Evolutionary conservation across 2,888 invertebrate species (phyloP).

Genomic region (Trichopria drosophilae): DNA sequence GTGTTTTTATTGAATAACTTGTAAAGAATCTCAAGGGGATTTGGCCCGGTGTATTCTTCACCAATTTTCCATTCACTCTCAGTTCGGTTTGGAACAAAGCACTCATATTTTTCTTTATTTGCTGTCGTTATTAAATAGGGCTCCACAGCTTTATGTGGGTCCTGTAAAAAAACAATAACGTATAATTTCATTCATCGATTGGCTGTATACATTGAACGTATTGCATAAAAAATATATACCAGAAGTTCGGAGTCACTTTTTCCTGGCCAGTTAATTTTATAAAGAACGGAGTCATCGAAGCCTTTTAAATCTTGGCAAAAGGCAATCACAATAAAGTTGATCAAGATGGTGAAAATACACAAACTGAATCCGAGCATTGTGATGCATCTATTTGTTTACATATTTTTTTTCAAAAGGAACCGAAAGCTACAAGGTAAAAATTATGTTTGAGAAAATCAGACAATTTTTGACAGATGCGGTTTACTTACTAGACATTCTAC

Average conservation of each 20-base stretch:
- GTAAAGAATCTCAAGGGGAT: slow-evolving; percentile 75
- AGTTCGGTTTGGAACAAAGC: slow-evolving; percentile 73
- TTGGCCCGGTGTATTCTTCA: slow-evolving; percentile 72
- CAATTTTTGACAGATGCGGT: too few relatives aligned
- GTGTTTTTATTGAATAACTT: slow-evolving; percentile 76
- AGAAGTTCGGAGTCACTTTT: slow-evolving; percentile 55
- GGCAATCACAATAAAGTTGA: slow-evolving; percentile 29
- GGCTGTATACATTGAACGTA: background rate
- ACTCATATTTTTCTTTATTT: slow-evolving; percentile 82
- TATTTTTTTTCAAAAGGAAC: too few relatives aligned
- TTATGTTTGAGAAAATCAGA: too few relatives aligned
- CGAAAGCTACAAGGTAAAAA: too few relatives aligned
- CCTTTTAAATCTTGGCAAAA: slow-evolving; percentile 69
- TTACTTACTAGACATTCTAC: too few relatives aligned
- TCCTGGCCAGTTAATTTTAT: slow-evolving; percentile 79
- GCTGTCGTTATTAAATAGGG: slow-evolving; percentile 71
- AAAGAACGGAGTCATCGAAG: slow-evolving; percentile 81
- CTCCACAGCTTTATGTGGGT: slow-evolving; percentile 59
- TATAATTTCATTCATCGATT: background rate
- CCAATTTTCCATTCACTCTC: slow-evolving; percentile 61
- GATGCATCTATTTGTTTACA: too few relatives aligned
- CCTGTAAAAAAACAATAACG: slow-evolving; percentile 37
- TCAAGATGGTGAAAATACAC: too few relatives aligned
- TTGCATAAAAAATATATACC: too few relatives aligned
- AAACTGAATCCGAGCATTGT: too few relatives aligned